Evolutionary conservation across 2,888 invertebrate genomes (phyloP).

Genomic region (Trichogramma dendrolimi): DNA sequence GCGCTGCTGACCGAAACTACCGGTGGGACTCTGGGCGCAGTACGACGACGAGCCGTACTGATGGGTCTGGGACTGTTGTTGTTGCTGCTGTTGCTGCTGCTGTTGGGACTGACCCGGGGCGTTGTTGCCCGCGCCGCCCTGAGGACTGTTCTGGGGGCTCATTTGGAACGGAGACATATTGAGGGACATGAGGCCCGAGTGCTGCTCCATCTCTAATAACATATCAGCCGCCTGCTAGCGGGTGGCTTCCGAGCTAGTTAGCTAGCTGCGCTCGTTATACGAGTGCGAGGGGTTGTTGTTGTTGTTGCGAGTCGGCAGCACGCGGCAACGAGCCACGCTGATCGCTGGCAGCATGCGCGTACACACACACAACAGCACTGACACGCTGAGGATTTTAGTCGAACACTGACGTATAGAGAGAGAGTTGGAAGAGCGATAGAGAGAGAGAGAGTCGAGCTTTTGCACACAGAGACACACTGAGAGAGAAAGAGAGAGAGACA

Average conservation of each 20-base stretch:
- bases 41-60: constrained; percentile 55
- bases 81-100: constrained; percentile 45
- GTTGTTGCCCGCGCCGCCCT: constrained; percentile 51
- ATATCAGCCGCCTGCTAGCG: constrained; percentile 53
- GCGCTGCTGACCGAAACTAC: constrained; percentile 50
- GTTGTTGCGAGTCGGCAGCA: not conserved
- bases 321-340: constrained; percentile 15
- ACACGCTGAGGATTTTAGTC: too few relatives aligned
- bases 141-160: constrained; percentile 70
- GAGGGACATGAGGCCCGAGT: constrained; percentile 78
- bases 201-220: constrained; percentile 84
- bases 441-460: too few relatives aligned
- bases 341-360: not conserved
- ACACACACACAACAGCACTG: too few relatives aligned
- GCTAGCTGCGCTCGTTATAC: not conserved
- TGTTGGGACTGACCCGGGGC: constrained; percentile 45
- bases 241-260: not conserved
- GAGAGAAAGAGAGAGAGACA: too few relatives aligned
- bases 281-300: not conserved
- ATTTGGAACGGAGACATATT: constrained; percentile 84
- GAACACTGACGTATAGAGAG: too few relatives aligned
- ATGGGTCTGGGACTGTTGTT: constrained; percentile 48
- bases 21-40: constrained; percentile 54
- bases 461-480: too few relatives aligned
- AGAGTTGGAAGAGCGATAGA: too few relatives aligned